Conservation (phyloP, 2,113 vertebrate species). For the Pagrus major region DNA sequence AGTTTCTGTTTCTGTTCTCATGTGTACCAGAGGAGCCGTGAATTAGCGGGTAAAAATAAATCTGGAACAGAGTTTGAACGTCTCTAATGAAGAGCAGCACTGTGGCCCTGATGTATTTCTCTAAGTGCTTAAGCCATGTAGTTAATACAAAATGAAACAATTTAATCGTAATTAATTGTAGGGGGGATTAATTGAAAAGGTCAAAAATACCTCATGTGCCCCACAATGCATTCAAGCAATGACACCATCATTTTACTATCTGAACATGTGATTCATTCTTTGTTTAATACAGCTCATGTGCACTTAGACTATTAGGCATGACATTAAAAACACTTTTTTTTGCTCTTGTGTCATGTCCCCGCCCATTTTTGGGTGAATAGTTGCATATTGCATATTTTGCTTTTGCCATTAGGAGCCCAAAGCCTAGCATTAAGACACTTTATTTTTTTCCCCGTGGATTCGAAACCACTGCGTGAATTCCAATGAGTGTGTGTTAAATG, state of each 20-base stretch:
- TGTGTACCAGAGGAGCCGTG: neutral
- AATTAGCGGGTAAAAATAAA: neutral
- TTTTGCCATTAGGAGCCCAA: no score
- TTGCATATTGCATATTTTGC: no score
- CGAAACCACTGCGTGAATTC: no score
- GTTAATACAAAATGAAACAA: neutral
- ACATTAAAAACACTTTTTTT: no score
- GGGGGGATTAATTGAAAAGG: neutral
- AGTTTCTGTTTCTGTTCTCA: neutral
- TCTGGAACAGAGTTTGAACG: neutral
- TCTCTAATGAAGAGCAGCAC: slow-evolving; percentile 1
- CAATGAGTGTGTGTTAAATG: no score
- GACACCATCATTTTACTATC: no score
- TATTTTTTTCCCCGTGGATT: no score
- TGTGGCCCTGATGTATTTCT: neutral
- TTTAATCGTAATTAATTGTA: neutral
- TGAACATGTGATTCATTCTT: neutral
- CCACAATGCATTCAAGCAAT: neutral
- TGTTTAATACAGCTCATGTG: no score
- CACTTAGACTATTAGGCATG: no score
- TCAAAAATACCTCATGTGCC: neutral
- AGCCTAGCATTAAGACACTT: no score
- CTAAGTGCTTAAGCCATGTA: neutral
- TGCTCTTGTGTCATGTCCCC: no score
- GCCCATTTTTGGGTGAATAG: no score